phyloP scores from a whole-genome alignment of 2,888 invertebrate genomes.

The Trimorus sp. region DNA sequence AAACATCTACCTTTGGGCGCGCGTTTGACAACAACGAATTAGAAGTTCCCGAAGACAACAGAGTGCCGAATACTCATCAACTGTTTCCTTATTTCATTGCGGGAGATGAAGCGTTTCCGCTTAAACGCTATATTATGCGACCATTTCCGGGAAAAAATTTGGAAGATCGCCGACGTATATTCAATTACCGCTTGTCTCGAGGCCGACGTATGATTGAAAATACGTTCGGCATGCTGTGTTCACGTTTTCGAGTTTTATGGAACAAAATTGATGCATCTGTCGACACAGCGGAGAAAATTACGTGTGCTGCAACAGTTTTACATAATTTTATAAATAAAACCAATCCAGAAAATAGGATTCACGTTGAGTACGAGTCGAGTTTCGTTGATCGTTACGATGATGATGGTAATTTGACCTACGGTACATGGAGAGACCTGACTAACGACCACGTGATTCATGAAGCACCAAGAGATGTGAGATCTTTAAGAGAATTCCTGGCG shows the following conservation, averaged over 20 bases:
- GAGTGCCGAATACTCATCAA: not conserved
- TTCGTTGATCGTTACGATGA: conserved; percentile 27
- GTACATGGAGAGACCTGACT: too few species aligned
- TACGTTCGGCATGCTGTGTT: conserved; percentile 66
- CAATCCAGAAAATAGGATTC: not conserved
- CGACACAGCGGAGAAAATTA: conserved; percentile 2
- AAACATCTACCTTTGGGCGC: not conserved
- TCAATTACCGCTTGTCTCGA: conserved; percentile 39
- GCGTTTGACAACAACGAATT: not conserved
- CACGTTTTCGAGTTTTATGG: conserved; percentile 56
- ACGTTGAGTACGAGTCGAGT: conserved; percentile 17
- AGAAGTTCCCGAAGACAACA: not conserved
- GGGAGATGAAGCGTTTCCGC: conserved; percentile 27
- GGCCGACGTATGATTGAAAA: conserved; percentile 66
- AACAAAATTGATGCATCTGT: conserved; percentile 45
- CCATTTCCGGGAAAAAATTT: conserved; percentile 19
- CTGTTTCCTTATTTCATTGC: conserved; percentile 5
- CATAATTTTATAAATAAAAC: conserved; percentile 46
- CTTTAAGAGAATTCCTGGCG: too few species aligned
- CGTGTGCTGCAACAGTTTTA: conserved; percentile 22
- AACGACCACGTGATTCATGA: too few species aligned
- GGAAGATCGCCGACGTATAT: not conserved
- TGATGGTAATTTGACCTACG: conserved; percentile 9
- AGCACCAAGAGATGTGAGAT: too few species aligned
- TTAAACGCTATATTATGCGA: conserved; percentile 22